A percentile compares a stretch with the other conserved stretches of the same genome.
These are phyloP conservation scores for Eulithis testata DNA, from an alignment of 2,888 invertebrate genomes.

Conservation along the genomic window DNA sequence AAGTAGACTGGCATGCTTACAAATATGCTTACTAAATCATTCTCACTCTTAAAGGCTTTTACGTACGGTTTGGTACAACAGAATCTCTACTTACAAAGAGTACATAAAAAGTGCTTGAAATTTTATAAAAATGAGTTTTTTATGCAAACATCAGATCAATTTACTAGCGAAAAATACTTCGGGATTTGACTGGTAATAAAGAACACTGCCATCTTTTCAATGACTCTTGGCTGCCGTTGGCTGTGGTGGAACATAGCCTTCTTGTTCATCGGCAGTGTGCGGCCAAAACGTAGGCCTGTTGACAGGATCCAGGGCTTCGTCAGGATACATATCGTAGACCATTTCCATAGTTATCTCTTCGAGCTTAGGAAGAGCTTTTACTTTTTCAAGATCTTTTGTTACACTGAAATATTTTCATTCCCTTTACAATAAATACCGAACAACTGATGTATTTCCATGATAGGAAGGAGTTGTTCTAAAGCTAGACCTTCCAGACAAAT, in stretches of 20 bases:
- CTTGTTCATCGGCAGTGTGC: slow-evolving; percentile 68
- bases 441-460: too few relatives aligned
- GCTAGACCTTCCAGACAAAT: too few relatives aligned
- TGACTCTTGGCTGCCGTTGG: slow-evolving; percentile 17
- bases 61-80: not conserved
- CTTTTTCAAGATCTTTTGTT: slow-evolving; percentile 55
- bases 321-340: slow-evolving; percentile 59
- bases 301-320: slow-evolving; percentile 60
- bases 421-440: not conserved
- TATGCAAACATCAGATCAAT: not conserved
- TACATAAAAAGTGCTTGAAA: too few relatives aligned
- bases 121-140: not conserved
- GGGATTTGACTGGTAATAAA: not conserved
- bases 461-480: too few relatives aligned
- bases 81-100: too few relatives aligned
- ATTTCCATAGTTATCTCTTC: slow-evolving; percentile 74
- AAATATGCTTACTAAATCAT: not conserved
- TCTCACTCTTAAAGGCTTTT: not conserved
- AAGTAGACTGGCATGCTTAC: too few relatives aligned
- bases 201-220: slow-evolving; percentile 7
- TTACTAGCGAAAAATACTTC: not conserved
- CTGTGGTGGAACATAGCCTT: slow-evolving; percentile 54
- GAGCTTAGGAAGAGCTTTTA: slow-evolving; percentile 64
- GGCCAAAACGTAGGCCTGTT: slow-evolving; percentile 73
- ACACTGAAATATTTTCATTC: slow-evolving; percentile 48